A percentile compares a stretch with the other conserved stretches of the same genome.
These are phyloP conservation scores for Germaria angustata DNA, from an alignment of 2,888 invertebrate genomes.

Conservation along the genomic window DNA sequence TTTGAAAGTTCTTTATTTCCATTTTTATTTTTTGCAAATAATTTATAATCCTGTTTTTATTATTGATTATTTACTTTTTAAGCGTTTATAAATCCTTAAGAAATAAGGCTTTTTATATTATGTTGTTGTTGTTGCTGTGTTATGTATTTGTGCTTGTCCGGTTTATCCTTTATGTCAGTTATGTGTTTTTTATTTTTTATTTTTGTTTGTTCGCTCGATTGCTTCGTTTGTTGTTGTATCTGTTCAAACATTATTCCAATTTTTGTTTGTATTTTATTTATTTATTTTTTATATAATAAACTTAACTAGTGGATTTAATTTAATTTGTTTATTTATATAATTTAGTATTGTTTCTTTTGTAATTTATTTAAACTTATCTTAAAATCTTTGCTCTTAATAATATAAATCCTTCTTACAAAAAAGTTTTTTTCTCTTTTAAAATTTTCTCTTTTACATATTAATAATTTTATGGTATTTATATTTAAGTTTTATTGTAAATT, in stretches of 20 bases:
- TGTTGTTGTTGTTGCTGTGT: background rate
- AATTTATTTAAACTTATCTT: slow-evolving; percentile 56
- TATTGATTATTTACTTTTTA: slow-evolving; percentile 63
- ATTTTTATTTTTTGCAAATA: slow-evolving; percentile 56
- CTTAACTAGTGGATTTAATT: slow-evolving; percentile 48
- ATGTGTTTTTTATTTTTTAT: background rate
- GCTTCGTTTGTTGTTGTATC: background rate
- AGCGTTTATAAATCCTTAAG: slow-evolving; percentile 63
- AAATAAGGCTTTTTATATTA: slow-evolving; percentile 55
- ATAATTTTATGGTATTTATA: background rate
- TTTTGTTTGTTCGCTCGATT: background rate
- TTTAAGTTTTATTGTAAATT: background rate
- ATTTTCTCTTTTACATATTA: slow-evolving; percentile 9
- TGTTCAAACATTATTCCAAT: background rate
- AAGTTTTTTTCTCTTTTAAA: slow-evolving; percentile 22
- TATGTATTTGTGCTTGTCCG: slow-evolving; percentile 13
- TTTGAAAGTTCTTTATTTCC: slow-evolving; percentile 2
- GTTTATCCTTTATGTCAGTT: background rate
- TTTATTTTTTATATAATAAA: slow-evolving; percentile 18
- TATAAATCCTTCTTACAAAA: slow-evolving; percentile 64
- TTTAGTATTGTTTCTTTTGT: slow-evolving; percentile 35
- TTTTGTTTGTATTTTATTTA: background rate
- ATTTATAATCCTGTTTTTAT: slow-evolving; percentile 52
- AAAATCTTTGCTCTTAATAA: slow-evolving; percentile 53
- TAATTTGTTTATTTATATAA: slow-evolving; percentile 1